These are phyloP conservation scores for Drosophila equinoxialis DNA, from an alignment of 1,140 invertebrate genomes.

Conservation along the genomic window DNA sequence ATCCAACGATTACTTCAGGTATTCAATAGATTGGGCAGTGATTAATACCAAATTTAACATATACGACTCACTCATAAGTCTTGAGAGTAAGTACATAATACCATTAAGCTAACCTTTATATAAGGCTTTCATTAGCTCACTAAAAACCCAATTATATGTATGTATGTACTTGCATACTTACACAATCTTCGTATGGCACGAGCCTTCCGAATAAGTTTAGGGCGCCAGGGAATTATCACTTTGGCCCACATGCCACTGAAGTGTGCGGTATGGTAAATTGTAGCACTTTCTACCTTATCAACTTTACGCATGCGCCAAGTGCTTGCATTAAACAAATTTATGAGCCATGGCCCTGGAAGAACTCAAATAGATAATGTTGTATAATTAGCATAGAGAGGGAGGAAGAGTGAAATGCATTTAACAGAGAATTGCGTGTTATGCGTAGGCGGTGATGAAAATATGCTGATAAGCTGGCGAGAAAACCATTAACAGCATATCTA, in stretches of 20 bases:
- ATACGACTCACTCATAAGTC: too few species aligned
- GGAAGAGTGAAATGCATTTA: constrained; percentile 49
- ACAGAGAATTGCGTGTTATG: constrained; percentile 54
- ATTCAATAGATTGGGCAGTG: too few species aligned
- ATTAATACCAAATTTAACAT: too few species aligned
- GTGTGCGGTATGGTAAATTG: background rate
- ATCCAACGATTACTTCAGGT: too few species aligned
- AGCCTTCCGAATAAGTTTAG: background rate
- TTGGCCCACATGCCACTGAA: constrained; percentile 14
- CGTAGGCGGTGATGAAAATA: constrained; percentile 56
- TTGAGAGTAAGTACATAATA: too few species aligned
- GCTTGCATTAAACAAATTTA: constrained; percentile 53
- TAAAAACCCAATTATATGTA: too few species aligned
- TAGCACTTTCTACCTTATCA: constrained; percentile 15
- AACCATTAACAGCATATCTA: constrained; percentile 60
- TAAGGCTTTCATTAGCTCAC: too few species aligned
- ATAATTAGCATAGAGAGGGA: constrained; percentile 58
- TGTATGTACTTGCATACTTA: background rate
- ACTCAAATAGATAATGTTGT: background rate
- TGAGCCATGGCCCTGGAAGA: constrained; percentile 37
- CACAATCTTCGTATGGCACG: constrained; percentile 18
- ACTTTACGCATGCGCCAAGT: constrained; percentile 26
- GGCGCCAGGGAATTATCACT: background rate
- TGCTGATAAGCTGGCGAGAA: constrained; percentile 66
- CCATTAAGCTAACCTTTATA: too few species aligned